phyloP scores from a whole-genome alignment of 2,113 vertebrate genomes.

The Melozone crissalis region DNA sequence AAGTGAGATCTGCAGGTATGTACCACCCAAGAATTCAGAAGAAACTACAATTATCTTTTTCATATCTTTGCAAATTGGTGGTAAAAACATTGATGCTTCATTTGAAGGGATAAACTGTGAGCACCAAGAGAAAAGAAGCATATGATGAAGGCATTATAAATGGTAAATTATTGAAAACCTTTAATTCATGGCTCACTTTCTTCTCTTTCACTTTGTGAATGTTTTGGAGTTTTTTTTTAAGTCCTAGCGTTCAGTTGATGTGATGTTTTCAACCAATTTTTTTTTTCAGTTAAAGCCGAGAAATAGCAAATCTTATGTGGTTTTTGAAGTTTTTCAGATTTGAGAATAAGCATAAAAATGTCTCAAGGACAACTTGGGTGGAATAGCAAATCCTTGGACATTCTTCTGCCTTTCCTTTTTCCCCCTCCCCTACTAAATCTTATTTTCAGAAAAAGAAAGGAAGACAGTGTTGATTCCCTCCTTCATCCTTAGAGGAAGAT shows the following conservation, averaged over 20 bases:
- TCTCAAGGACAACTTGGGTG: background rate
- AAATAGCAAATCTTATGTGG: background rate
- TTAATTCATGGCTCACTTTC: background rate
- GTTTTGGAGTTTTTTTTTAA: background rate
- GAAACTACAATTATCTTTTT: background rate
- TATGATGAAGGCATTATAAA: background rate
- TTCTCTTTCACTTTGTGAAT: background rate
- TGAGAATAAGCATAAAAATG: background rate
- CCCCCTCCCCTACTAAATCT: background rate
- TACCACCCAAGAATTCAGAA: background rate
- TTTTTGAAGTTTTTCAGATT: conserved; percentile 6
- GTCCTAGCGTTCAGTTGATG: background rate
- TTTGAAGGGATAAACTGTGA: background rate
- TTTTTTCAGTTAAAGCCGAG: background rate
- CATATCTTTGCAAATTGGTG: background rate
- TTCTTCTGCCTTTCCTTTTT: background rate
- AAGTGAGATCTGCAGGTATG: background rate
- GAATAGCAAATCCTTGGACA: background rate
- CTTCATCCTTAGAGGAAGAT: background rate
- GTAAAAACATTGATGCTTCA: background rate
- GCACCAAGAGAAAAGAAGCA: background rate
- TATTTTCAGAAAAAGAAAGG: background rate
- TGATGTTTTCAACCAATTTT: background rate
- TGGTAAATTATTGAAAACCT: background rate
- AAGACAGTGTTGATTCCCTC: background rate